Conservation (phyloP, 2,797 vertebrate species). For the Nothura maculosa region DNA sequence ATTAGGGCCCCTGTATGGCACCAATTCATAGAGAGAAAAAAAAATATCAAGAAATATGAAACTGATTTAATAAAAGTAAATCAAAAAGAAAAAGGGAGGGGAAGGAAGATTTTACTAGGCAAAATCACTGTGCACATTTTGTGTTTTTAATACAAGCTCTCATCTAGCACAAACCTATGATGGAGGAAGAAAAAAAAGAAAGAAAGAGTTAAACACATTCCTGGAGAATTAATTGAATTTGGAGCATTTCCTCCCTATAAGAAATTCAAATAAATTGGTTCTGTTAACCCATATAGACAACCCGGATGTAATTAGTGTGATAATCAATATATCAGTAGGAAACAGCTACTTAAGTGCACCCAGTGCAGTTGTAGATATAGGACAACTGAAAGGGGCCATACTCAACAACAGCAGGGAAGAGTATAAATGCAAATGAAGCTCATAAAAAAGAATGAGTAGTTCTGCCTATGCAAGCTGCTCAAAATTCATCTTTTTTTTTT, state of each 20-base stretch:
- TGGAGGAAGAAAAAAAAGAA: background rate
- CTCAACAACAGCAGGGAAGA: constrained; percentile 75
- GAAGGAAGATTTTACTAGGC: background rate
- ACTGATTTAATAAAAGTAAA: background rate
- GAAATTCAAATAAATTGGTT: constrained; percentile 65
- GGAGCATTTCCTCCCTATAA: constrained; percentile 76
- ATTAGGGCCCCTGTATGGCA: background rate
- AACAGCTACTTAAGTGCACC: constrained; percentile 75
- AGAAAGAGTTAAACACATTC: constrained; percentile 34
- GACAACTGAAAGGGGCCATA: constrained; percentile 76
- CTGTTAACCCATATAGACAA: constrained; percentile 59
- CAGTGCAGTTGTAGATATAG: constrained; percentile 77
- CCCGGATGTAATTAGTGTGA: constrained; percentile 86
- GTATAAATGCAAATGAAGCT: constrained; percentile 78
- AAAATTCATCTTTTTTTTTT: constrained; percentile 44
- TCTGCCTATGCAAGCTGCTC: constrained; percentile 68
- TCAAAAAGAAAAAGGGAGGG: background rate
- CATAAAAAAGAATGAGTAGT: constrained; percentile 75
- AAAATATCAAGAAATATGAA: background rate
- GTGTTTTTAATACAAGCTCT: background rate
- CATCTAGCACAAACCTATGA: background rate
- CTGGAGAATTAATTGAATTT: constrained; percentile 85
- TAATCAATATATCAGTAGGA: constrained; percentile 89
- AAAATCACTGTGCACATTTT: background rate
- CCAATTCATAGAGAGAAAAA: background rate